Conservation (phyloP, 2,888 invertebrate genomes). For the Ectropis crepuscularia region DNA sequence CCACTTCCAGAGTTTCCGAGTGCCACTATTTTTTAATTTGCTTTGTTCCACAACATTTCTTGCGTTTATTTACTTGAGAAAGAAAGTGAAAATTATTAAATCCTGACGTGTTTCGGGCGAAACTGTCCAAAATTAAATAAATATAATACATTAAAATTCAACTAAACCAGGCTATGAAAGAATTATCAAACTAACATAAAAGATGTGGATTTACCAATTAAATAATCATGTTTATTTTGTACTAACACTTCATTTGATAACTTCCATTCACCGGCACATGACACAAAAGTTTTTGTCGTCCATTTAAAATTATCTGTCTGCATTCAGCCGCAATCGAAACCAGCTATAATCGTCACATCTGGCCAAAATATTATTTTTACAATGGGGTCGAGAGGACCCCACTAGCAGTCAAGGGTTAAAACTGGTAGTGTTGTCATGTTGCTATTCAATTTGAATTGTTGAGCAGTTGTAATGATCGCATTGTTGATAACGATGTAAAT, state of each 20-base stretch:
- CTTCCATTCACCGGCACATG: slow-evolving; percentile 28
- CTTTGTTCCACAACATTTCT: too few relatives aligned
- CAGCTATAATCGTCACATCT: slow-evolving; percentile 79
- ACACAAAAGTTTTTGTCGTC: slow-evolving; percentile 23
- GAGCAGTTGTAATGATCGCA: slow-evolving; percentile 38
- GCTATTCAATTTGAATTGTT: slow-evolving; percentile 42
- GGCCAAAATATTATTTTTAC: slow-evolving; percentile 63
- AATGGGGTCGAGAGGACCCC: slow-evolving; percentile 32
- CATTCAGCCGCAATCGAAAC: slow-evolving; percentile 78
- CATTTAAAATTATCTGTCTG: slow-evolving; percentile 71
- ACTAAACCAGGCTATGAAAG: too few relatives aligned
- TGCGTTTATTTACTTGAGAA: too few relatives aligned
- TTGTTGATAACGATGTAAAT: slow-evolving; percentile 29
- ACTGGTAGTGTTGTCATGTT: slow-evolving; percentile 34
- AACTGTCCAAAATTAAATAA: too few relatives aligned
- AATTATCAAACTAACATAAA: too few relatives aligned
- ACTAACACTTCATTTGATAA: neutral
- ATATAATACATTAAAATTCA: too few relatives aligned
- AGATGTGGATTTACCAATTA: too few relatives aligned
- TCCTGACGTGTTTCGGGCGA: too few relatives aligned
- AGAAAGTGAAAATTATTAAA: too few relatives aligned
- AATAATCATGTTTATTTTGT: neutral
- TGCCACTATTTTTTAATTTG: too few relatives aligned
- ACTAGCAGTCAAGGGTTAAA: slow-evolving; percentile 48
- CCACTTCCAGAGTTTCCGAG: too few relatives aligned